Evolutionary conservation across 2,888 invertebrate species (phyloP), one percentile per base, ranked within the genome.

Genomic region (Agriotes lineatus): DNA sequence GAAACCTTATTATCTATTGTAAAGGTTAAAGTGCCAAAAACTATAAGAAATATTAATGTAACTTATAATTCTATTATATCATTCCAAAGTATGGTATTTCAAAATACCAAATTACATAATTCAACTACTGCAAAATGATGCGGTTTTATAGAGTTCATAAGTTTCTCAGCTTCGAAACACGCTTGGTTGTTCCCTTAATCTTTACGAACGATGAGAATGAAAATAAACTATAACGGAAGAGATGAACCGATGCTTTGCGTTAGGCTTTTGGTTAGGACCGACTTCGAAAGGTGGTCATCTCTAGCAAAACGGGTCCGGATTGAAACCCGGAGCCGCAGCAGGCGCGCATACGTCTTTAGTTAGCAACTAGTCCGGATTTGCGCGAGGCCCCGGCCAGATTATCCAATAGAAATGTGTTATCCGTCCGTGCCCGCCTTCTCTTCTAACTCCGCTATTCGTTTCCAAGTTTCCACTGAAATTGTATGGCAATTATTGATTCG

Each of bases 351-450:
- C 82, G 80, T 82, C 80, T 80, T 81, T 80, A 82, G 78, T 77
- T 78, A 75, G 76, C 77, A 71, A 79, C 79, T 82, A 82, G 80
- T 78, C 82, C 80, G 84, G 84, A 84, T 84, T 84, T 84, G 84
- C 80, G 82, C 81, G 80, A 80, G 76, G 76, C 78, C 73, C 25
- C 70, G 69, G 70, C 72, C 76, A 83, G 84, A 84, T 84, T 84
- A 84, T 84, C 84, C 84, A 84, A 84, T 84, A 79, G 82, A 79
- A 80, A 79, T 77, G 80, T 80, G 79, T 82, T 82, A 82, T 80
- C 82, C 79, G 77, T 72, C 72, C 70, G 76, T 76, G 75, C 77
- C 79, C 82, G 81, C 81, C 82, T 81, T 79, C 80, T 45, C 70
- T 71, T 72, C 73, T 69, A 75, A 76, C 73, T 74, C 76, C 72